Percentiles rank a stretch among this genome's conserved stretches.
Evolutionary conservation across 2,113 vertebrate species (phyloP).

Genomic region (Istiophorus platypterus): DNA sequence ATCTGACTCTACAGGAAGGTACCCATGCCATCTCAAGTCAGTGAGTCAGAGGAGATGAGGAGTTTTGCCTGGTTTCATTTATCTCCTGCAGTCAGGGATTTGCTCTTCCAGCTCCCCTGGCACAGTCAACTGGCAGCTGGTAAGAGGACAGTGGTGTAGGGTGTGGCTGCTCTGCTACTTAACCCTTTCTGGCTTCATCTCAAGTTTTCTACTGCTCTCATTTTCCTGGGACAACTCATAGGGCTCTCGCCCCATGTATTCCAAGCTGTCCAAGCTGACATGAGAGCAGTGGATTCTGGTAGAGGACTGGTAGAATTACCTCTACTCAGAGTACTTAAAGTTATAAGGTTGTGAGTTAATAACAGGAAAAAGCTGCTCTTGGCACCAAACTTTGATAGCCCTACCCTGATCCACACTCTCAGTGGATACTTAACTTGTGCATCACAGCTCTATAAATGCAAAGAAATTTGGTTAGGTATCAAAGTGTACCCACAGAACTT

Average conservation of each 20-base stretch:
- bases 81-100: constrained; percentile 33
- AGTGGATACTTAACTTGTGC: background rate
- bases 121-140: constrained; percentile 52
- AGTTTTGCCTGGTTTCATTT: constrained; percentile 34
- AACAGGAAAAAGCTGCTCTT: background rate
- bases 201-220: constrained; percentile 50
- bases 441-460: background rate
- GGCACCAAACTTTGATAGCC: background rate
- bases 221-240: constrained; percentile 43
- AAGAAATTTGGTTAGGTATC: no score
- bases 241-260: constrained; percentile 35
- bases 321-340: constrained; percentile 1
- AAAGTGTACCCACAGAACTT: no score
- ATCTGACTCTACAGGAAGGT: constrained; percentile 29
- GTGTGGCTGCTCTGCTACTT: constrained; percentile 33
- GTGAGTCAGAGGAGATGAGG: constrained; percentile 37
- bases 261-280: constrained; percentile 29
- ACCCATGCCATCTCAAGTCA: constrained; percentile 45
- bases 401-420: background rate
- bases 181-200: constrained; percentile 54
- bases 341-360: background rate
- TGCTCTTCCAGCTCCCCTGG: constrained; percentile 15
- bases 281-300: constrained; percentile 4
- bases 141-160: constrained; percentile 23
- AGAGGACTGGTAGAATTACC: background rate